Evolutionary conservation across 2,797 vertebrate genomes (phyloP), one percentile per base, ranked within the genome.

Genomic region (Tenualosa thibaudeaui): DNA sequence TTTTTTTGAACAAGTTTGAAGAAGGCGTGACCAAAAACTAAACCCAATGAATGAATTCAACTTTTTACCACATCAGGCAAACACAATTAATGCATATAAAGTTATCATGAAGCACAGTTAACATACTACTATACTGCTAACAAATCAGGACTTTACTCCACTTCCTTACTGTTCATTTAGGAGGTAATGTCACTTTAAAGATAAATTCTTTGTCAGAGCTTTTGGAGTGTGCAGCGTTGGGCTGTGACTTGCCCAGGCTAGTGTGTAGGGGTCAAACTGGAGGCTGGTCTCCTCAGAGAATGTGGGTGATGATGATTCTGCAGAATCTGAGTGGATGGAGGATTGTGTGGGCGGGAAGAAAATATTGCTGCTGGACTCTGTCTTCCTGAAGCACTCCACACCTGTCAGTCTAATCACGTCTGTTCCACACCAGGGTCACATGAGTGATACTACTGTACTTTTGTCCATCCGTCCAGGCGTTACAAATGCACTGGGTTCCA

Each of bases 271-370:
- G 50, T 71, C 65, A 71, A 71, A 71, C 65, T 71, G 31, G 13
- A 31, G 53, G 82, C 65, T 37, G 43, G 17, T 81, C 86, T 71
- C 65, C 84, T 86, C 86, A 75, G 53, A 83, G 75, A 46, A 82
- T 75, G 81, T 81, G 81, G 53, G 84, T 8, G 85, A 86, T 84
- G 71, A 51, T 51, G 54, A 56, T 56, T 65, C 81, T 49, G 82
- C 62, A 83, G 58, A 84, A 88, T 86, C 81, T 84, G 51, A 88
- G 78, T 84, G 62, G 85, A 83, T 81, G 60, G 43, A 84, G 68
- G 78, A 22, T 13, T 84, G 31, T 17, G 75, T 81, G 78, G 82
- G 71, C 75, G 82, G 84, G 84, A 83, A 85, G 19, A 2, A 19
- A 85, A 4, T 58, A 68, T 81, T 81, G 75, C 83, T 46, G 49